phyloP scores from a whole-genome alignment of 2,113 vertebrate genomes.

The Gobius niger region DNA sequence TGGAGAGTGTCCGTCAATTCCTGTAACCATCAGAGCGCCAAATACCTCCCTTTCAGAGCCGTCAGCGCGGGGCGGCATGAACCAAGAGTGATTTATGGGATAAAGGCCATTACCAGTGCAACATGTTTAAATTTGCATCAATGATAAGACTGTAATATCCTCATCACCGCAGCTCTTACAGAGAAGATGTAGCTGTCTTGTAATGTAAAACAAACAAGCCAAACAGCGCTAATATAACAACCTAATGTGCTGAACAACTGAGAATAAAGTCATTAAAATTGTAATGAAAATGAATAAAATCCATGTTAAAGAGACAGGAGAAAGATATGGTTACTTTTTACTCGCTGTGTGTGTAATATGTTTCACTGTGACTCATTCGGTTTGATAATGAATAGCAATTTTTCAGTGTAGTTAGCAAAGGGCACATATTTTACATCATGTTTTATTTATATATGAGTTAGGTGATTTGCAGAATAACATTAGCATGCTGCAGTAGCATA shows the following conservation, averaged over 20 bases:
- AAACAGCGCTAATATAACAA: background rate
- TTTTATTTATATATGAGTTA: background rate
- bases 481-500: background rate
- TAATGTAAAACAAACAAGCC: conserved; percentile 7
- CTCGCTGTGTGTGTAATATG: too few relatives aligned
- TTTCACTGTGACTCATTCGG: background rate
- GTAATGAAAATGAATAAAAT: conserved; percentile 7
- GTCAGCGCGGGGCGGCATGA: conserved; percentile 35
- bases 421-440: background rate
- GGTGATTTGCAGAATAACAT: background rate
- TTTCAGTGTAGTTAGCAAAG: background rate
- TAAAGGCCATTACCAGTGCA: conserved; percentile 51
- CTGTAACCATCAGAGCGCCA: conserved; percentile 67
- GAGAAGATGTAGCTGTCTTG: conserved; percentile 17
- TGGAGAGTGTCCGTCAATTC: conserved; percentile 70
- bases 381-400: background rate
- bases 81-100: conserved; percentile 59
- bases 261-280: conserved; percentile 8
- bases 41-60: conserved; percentile 63
- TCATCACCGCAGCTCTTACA: conserved; percentile 41
- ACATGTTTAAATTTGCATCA: conserved; percentile 54
- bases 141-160: conserved; percentile 45
- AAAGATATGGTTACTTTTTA: background rate
- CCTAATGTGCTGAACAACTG: conserved; percentile 3
- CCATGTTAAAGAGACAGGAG: background rate